Evolutionary conservation across 2,797 vertebrate species (phyloP), one percentile per base, ranked within the genome.

Genomic region (Rhinophrynus dorsalis): DNA sequence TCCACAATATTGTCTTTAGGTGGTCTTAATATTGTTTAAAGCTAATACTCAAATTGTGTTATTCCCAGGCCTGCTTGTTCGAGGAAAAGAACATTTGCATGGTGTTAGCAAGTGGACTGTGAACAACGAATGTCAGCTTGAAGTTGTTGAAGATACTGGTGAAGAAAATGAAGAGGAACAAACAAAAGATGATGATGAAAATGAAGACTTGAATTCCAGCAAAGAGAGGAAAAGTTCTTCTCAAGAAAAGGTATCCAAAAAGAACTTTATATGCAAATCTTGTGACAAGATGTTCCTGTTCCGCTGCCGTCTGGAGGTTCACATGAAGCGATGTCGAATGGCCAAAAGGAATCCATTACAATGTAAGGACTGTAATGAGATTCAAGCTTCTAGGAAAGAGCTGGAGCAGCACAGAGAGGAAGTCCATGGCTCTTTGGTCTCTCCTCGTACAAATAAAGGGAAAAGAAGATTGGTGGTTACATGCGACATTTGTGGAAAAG

Each of bases 201-300:
- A 4, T 0, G 54, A 42, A 38, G 62, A 26, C 17, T 77, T 56
- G 1, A 6, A 18, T 2, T 6, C 30, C 6, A 75, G 58, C 7
- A 82, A 78, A 13, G 66, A 7, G 1, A 63, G 75, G 0, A 64
- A 69, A 13, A 23, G 66, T 1, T 2, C 55, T 42, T 51, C 55
- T 0, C 75, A 54, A 47, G 79, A 74, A 30, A 83, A 79, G 37
- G 68, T 55, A 3, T 0, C 85, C 40, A 89, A 84, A 77, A 91
- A 86, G 55, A 92, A 76, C 77, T 84, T 87, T 54, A 3, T 81
- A 66, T 96, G 94, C 59, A 83, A 82, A 74, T 92, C 92, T 81
- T 96, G 92, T 0, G 81, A 83, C 48, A 95, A 92, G 74, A 86
- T 75, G 7, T 97, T 95, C 50, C 85, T 87, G 56, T 96, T 92